Percentiles rank a stretch among this genome's conserved stretches.
phyloP scores from a whole-genome alignment of 2,888 invertebrate species.

The Philereme vetulata region DNA sequence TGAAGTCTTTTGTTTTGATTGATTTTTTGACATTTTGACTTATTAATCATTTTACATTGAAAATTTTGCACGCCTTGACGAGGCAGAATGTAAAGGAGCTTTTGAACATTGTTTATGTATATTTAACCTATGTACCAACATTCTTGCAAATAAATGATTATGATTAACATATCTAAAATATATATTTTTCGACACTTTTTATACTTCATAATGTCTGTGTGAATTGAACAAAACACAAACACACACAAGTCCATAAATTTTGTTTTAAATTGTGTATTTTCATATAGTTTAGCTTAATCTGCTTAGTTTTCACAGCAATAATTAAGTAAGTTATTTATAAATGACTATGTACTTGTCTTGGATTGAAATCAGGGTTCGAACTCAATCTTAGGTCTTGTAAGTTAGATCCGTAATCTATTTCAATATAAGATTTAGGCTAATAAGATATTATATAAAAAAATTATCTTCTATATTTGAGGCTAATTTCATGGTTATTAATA shows the following conservation, averaged over 20 bases:
- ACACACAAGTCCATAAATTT: conserved; percentile 21
- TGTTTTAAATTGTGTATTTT: not conserved
- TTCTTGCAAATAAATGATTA: too few species aligned
- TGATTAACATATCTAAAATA: not conserved
- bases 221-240: conserved; percentile 11
- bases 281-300: conserved; percentile 1
- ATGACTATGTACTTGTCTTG: conserved; percentile 15
- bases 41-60: too few species aligned
- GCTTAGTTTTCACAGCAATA: conserved; percentile 3
- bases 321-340: not conserved
- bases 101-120: too few species aligned
- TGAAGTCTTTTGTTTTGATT: too few species aligned
- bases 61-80: too few species aligned
- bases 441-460: not conserved
- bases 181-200: not conserved
- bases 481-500: not conserved
- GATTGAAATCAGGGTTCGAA: conserved; percentile 23
- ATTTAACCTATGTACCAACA: too few species aligned
- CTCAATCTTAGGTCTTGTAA: conserved; percentile 11
- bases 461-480: not conserved
- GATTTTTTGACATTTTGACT: too few species aligned
- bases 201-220: conserved; percentile 8
- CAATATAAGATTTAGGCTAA: not conserved
- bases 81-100: too few species aligned
- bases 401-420: not conserved